Evolutionary conservation across 2,888 invertebrate species (phyloP).

Genomic region (Chaetogeoica ovagalla): DNA sequence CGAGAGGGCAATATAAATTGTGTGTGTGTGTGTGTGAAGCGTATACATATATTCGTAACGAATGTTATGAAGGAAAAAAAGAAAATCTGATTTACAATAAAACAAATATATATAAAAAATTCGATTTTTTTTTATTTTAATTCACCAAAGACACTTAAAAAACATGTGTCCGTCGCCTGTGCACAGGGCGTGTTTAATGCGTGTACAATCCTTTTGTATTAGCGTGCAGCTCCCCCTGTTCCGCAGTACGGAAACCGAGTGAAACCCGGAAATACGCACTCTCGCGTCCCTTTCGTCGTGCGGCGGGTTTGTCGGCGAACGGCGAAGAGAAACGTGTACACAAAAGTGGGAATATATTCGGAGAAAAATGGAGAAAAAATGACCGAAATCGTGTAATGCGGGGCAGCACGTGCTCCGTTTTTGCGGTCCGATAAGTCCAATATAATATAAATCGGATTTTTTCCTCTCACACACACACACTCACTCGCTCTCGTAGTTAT

Average conservation of each 20-base stretch:
- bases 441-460: conserved; percentile 47
- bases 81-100: conserved; percentile 14
- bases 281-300: neutral
- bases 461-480: too few species aligned
- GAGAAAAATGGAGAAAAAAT: conserved; percentile 40
- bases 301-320: neutral
- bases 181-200: neutral
- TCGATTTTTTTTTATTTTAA: neutral
- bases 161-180: neutral
- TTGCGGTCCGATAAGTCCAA: conserved; percentile 51
- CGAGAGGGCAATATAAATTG: too few species aligned
- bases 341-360: conserved; percentile 21
- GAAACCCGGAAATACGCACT: too few species aligned
- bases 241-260: too few species aligned
- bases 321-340: neutral
- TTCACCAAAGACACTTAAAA: conserved; percentile 17
- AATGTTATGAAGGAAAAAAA: neutral
- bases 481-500: too few species aligned
- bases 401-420: conserved; percentile 50
- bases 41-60: neutral
- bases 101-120: too few species aligned
- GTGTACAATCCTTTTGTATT: conserved; percentile 32
- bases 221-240: neutral
- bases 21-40: neutral
- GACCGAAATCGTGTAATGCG: conserved; percentile 38